phyloP scores from a whole-genome alignment of 2,113 vertebrate species.

The Laticauda colubrina region DNA sequence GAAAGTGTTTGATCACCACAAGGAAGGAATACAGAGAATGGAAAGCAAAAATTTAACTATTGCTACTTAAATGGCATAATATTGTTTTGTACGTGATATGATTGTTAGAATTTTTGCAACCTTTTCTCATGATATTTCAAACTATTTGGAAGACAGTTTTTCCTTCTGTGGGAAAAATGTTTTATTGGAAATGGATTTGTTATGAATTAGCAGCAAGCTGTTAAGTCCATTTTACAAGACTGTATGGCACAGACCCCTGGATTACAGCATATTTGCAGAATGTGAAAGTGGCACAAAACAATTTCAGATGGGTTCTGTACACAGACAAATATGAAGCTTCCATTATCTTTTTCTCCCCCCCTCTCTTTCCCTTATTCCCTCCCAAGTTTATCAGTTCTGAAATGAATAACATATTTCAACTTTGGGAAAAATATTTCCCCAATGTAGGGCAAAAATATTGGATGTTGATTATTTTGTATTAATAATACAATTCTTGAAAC shows the following conservation, averaged over 20 bases:
- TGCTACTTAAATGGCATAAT: background rate
- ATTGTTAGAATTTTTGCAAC: slow-evolving; percentile 14
- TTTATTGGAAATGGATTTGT: slow-evolving; percentile 60
- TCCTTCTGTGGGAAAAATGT: slow-evolving; percentile 56
- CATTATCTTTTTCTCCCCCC: background rate
- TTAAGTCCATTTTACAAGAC: slow-evolving; percentile 52
- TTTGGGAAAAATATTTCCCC: background rate
- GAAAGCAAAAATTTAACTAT: background rate
- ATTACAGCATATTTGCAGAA: slow-evolving; percentile 47
- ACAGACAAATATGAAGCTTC: slow-evolving; percentile 28
- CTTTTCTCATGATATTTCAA: background rate
- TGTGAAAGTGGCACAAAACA: slow-evolving; percentile 49
- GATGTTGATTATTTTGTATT: background rate
- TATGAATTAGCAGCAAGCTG: slow-evolving; percentile 59
- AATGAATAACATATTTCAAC: background rate
- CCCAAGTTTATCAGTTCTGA: background rate
- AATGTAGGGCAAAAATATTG: background rate
- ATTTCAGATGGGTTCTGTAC: slow-evolving; percentile 43
- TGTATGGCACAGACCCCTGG: slow-evolving; percentile 51
- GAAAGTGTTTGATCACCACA: background rate
- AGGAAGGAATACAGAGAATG: background rate
- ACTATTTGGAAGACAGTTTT: slow-evolving; percentile 41
- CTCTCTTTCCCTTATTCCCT: background rate
- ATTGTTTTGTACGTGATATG: slow-evolving; percentile 34
- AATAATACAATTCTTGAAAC: background rate